Evolutionary conservation across 2,888 invertebrate species (phyloP), one percentile per base, ranked within the genome.

Genomic region (Operophtera brumata): DNA sequence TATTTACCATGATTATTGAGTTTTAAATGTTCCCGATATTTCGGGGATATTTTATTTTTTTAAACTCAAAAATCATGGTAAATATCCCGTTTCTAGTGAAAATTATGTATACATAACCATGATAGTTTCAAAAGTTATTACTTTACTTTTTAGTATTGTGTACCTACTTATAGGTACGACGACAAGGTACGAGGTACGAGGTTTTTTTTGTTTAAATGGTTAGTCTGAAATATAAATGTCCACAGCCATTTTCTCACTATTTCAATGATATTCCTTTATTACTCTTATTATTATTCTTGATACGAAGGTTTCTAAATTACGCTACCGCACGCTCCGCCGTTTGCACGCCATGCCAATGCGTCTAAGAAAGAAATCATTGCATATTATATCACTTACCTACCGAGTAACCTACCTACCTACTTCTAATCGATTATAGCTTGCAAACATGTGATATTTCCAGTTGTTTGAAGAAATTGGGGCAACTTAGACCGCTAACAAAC

Each of bases 281-380:
- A 45, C n/a, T n/a, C n/a, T n/a, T n/a, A n/a, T 53, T 43, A 45
- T 61, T 43, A 56, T 65, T 66, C 56, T 57, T 57, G 52, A 50
- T 39, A 62, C 57, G 61, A 63, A 62, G 55, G 49, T 57, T 61
- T 66, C 57, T 62, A 71, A 71, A 77, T 68, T 62, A 61, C 56
- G 48, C 26, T 42, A 47, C 47, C 54, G 53, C 77, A 77, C 75
- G 77, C 70, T 69, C 64, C 66, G 61, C 54, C 62, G 61, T 57
- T 54, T 54, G 62, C 64, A 68, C 73, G 66, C 69, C 62, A 61
- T 50, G 59, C 55, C 69, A 62, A 61, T 51, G 59, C 55, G 39
- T 30, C 13, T 48, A 49, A 44, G 58, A 56, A 62, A 58, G 54
- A 56, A 62, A 60, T 52, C 54, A 49, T 49, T 48, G 44, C 52